phyloP scores from a whole-genome alignment of 2,113 vertebrate genomes.

The Asarcornis scutulata region DNA sequence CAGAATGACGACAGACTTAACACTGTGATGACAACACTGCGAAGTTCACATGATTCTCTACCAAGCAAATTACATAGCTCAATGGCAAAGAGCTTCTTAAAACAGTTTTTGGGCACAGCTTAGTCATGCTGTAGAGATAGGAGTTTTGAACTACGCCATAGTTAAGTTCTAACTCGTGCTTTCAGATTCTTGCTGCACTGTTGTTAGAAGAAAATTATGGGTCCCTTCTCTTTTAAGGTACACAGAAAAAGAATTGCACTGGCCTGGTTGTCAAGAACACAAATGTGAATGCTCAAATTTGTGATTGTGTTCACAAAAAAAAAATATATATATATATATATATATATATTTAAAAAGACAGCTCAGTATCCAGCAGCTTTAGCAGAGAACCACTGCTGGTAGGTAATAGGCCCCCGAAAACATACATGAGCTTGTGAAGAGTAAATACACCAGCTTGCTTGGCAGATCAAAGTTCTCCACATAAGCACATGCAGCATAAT shows the following conservation, averaged over 20 bases:
- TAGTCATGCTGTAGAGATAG: background rate
- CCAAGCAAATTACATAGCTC: background rate
- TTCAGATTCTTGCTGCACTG: background rate
- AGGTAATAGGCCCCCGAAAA: background rate
- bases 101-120: background rate
- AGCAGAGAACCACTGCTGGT: background rate
- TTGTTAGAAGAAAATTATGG: background rate
- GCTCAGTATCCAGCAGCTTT: background rate
- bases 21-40: background rate
- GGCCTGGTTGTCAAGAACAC: background rate
- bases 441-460: background rate
- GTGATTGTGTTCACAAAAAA: background rate
- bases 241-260: background rate
- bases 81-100: background rate
- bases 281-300: background rate
- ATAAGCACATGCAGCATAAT: background rate
- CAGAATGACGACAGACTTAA: background rate
- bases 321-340: too few species aligned
- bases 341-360: too few species aligned
- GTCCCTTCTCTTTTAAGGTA: background rate
- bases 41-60: background rate
- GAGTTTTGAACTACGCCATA: background rate
- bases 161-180: background rate
- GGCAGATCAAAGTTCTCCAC: constrained; percentile 21
- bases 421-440: background rate